These are phyloP conservation scores for Ennomos fuscantarius DNA, from an alignment of 2,888 invertebrate genomes.

Conservation along the genomic window DNA sequence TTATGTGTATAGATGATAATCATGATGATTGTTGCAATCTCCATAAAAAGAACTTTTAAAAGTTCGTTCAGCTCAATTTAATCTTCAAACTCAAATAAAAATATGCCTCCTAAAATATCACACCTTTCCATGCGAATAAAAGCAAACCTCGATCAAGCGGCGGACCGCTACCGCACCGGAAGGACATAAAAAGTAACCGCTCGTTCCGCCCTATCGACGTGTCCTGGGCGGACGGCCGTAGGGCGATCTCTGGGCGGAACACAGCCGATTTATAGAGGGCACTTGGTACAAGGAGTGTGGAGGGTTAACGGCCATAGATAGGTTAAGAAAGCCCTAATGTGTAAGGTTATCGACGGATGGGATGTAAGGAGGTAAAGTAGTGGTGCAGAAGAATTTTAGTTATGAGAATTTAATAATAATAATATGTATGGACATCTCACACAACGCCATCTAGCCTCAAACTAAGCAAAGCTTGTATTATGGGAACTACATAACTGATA, in stretches of 20 bases:
- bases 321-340: conserved; percentile 28
- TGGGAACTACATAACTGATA: too few relatives aligned
- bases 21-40: background rate
- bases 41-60: background rate
- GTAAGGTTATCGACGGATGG: conserved; percentile 14
- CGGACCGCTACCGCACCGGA: conserved; percentile 34
- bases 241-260: conserved; percentile 26
- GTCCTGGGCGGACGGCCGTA: conserved; percentile 32
- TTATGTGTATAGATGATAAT: too few relatives aligned
- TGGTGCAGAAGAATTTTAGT: too few relatives aligned
- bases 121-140: conserved; percentile 23
- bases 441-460: too few relatives aligned
- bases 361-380: conserved; percentile 7
- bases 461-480: too few relatives aligned
- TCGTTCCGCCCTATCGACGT: conserved; percentile 45
- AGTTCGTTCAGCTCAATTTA: too few relatives aligned
- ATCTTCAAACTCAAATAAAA: background rate
- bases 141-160: conserved; percentile 33
- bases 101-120: conserved; percentile 4
- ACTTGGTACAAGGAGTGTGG: conserved; percentile 14
- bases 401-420: too few relatives aligned
- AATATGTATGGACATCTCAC: too few relatives aligned
- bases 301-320: conserved; percentile 24
- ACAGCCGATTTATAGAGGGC: conserved; percentile 40
- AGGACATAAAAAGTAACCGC: conserved; percentile 46